phyloP scores from a whole-genome alignment of 2,113 vertebrate genomes.

The Tricholaema leucomelas region DNA sequence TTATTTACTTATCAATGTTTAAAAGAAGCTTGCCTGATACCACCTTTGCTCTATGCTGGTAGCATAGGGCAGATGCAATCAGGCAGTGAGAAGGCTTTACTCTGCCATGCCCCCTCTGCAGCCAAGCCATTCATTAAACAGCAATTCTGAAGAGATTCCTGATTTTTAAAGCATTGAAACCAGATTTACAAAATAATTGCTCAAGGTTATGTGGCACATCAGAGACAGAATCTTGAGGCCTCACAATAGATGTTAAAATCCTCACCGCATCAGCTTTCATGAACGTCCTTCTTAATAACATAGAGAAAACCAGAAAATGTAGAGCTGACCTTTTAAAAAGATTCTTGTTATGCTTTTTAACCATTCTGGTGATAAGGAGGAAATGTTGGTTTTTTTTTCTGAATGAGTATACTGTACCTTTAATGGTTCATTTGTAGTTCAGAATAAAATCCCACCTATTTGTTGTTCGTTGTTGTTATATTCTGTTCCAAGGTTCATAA shows the following conservation, averaged over 20 bases:
- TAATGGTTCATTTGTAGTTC: conserved; percentile 79
- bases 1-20: background rate
- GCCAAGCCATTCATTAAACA: background rate
- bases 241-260: background rate
- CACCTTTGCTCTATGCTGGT: background rate
- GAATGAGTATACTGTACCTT: conserved; percentile 65
- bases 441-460: conserved; percentile 80
- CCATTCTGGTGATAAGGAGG: background rate
- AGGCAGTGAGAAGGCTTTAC: background rate
- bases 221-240: background rate
- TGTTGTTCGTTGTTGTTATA: conserved; percentile 80
- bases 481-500: conserved; percentile 86
- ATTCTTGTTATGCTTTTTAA: background rate
- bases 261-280: background rate
- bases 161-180: conserved; percentile 4
- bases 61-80: background rate
- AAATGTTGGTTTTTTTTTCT: conserved; percentile 23
- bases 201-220: background rate
- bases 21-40: background rate
- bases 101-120: background rate
- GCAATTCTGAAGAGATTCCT: background rate
- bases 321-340: conserved; percentile 14
- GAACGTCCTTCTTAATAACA: background rate
- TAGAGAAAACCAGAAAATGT: background rate
- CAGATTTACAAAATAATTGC: background rate